Evolutionary conservation across 2,113 vertebrate genomes (phyloP).

Genomic region (Ctenomys sociabilis): DNA sequence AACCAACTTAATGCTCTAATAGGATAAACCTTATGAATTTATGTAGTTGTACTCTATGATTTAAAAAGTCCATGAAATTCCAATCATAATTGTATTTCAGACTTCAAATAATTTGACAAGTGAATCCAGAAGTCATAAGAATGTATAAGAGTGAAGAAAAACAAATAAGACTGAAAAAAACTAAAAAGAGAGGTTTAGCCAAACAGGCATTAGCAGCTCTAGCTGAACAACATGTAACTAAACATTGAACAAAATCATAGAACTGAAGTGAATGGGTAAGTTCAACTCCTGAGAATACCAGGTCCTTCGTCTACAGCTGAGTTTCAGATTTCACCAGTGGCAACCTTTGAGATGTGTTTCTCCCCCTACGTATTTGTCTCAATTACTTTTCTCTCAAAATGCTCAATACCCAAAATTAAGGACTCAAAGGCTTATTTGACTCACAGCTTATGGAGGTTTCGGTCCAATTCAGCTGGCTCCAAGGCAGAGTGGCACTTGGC

Average conservation of each 20-base stretch:
- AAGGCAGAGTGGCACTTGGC: too few relatives aligned
- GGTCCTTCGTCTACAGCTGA: neutral
- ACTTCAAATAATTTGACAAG: neutral
- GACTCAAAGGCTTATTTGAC: too few relatives aligned
- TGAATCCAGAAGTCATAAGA: neutral
- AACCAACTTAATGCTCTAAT: neutral
- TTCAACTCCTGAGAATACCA: neutral
- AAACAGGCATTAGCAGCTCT: neutral
- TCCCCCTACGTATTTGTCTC: neutral
- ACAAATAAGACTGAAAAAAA: neutral
- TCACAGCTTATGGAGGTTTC: too few relatives aligned
- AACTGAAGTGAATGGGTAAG: neutral
- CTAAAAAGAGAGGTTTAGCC: neutral
- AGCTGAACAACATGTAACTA: neutral
- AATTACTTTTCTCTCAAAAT: too few relatives aligned
- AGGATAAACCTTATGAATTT: neutral
- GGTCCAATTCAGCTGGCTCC: too few relatives aligned
- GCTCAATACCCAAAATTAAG: too few relatives aligned
- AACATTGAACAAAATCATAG: neutral
- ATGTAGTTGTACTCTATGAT: neutral
- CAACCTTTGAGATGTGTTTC: neutral
- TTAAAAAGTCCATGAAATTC: neutral
- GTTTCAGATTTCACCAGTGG: too few relatives aligned
- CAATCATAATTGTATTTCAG: neutral
- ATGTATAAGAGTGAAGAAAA: neutral